A percentile compares a stretch with the other conserved stretches of the same genome.
phyloP scores from a whole-genome alignment of 30 jellyfish, hydroid and myxozoan species.

The Turritopsis rubra region DNA sequence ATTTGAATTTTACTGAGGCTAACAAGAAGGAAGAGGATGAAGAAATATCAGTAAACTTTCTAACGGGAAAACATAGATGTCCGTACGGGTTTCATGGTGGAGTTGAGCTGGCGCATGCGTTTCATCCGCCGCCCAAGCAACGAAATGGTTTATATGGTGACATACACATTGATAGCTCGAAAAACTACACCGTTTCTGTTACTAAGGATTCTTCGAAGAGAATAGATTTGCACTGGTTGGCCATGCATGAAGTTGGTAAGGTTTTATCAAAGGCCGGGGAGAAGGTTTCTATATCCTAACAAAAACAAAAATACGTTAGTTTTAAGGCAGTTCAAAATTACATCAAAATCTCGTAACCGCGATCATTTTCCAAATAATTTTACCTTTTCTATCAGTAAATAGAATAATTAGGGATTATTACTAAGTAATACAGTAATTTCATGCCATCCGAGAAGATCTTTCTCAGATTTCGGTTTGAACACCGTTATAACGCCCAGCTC shows the following conservation, averaged over 20 bases:
- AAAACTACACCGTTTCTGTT: conserved; percentile 14
- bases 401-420: too few species aligned
- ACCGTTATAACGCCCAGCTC: too few species aligned
- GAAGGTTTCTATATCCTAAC: too few species aligned
- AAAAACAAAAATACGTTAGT: not conserved
- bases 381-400: too few species aligned
- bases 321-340: not conserved
- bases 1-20: conserved; percentile 39
- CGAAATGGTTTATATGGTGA: conserved; percentile 48
- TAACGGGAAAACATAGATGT: conserved; percentile 32
- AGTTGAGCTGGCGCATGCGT: conserved; percentile 73
- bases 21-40: not conserved
- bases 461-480: too few species aligned
- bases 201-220: conserved; percentile 7
- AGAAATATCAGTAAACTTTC: conserved; percentile 32
- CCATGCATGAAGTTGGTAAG: conserved; percentile 55
- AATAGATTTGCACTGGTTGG: conserved; percentile 60
- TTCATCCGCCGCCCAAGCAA: conserved; percentile 33
- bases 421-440: too few species aligned
- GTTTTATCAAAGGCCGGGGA: not conserved
- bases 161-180: conserved; percentile 58
- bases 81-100: conserved; percentile 60
- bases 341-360: too few species aligned
- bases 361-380: too few species aligned
- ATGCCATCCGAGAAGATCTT: too few species aligned